Base-by-base conservation (phyloP, 1,140 invertebrate species). In the Thaumetopoea pityocampa region DNA sequence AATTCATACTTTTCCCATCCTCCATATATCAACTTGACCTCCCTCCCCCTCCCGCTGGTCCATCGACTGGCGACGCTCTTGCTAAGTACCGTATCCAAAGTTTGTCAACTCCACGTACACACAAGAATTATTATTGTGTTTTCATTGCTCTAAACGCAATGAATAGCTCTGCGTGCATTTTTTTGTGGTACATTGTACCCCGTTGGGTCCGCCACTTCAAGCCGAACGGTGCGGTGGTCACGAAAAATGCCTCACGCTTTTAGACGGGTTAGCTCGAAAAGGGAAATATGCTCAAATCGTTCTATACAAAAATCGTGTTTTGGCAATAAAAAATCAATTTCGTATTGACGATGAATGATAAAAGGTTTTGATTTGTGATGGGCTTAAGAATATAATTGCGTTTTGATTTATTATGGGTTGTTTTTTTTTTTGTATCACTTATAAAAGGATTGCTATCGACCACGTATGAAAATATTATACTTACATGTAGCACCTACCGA, bases 121-220 rank as follows among this genome's bases (percentile, higher is more conserved):
- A 60, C 51, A 51, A 49, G 69, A 71, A 64, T 71, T 64, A 71
- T 71, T 73, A 74, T 77, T 72, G 60, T 81, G 77, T 78, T 81
- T 81, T 81, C 67, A 67, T 81, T 72, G 70, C 67, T 62, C 59
- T n/a, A 54, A 51, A 47, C 37, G 33, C 38, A 36, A 58, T 78
- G 73, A 78, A 78, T 78, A 54, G 60, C 73, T 4, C 77, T 60
- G 77, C 73, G 55, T 78, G 77, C 54, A 68, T 71, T 77, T 67
- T 76, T 56, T 51, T 42, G n/a, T 18, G 45, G 14, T 50, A n/a
- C 44, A 64, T 76, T 78, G 67, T 76, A 42, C 42, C 5, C 30
- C 23, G 51, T 38, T 37, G 17, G 41, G 43, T 51, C 30, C 32
- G 47, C 64, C 69, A 81, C 77, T 78, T 72, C 41, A 81, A 62